phyloP scores from a whole-genome alignment of 2,797 vertebrate species.

The Bradypus variegatus region DNA sequence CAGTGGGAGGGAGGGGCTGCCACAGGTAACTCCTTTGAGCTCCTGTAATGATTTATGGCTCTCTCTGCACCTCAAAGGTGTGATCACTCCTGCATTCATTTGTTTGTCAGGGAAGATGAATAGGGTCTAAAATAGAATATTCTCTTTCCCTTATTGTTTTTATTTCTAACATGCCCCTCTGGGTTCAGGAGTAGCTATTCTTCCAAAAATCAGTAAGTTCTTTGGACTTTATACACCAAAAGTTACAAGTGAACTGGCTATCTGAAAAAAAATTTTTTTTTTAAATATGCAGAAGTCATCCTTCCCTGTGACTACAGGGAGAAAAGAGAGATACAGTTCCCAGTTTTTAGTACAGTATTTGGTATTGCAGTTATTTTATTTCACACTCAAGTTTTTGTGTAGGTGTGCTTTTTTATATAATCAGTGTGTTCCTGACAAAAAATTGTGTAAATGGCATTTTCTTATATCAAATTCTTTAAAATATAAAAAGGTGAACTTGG shows the following conservation, averaged over 20 bases:
- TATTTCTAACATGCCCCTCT: background rate
- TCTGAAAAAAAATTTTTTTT: background rate
- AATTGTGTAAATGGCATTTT: conserved; percentile 40
- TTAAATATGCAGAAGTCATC: background rate
- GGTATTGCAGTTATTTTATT: conserved; percentile 11
- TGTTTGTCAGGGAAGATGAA: background rate
- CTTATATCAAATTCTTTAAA: conserved; percentile 10
- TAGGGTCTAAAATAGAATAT: conserved; percentile 23
- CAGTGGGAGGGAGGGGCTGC: background rate
- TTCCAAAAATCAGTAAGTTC: background rate
- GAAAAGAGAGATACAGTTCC: background rate
- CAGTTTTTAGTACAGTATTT: background rate
- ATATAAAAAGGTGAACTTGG: conserved; percentile 21
- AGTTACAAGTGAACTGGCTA: background rate
- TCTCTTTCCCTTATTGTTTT: background rate
- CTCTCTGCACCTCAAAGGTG: background rate
- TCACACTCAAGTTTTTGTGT: conserved; percentile 37
- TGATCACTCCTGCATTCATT: background rate
- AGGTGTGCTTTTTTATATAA: conserved; percentile 44
- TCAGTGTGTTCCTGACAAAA: conserved; percentile 39
- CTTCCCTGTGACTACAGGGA: background rate
- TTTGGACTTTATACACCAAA: background rate
- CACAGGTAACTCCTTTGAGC: background rate
- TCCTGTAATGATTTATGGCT: background rate
- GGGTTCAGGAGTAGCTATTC: background rate